Conservation (phyloP, 2,797 vertebrate genomes). For the Lepus townsendii region DNA sequence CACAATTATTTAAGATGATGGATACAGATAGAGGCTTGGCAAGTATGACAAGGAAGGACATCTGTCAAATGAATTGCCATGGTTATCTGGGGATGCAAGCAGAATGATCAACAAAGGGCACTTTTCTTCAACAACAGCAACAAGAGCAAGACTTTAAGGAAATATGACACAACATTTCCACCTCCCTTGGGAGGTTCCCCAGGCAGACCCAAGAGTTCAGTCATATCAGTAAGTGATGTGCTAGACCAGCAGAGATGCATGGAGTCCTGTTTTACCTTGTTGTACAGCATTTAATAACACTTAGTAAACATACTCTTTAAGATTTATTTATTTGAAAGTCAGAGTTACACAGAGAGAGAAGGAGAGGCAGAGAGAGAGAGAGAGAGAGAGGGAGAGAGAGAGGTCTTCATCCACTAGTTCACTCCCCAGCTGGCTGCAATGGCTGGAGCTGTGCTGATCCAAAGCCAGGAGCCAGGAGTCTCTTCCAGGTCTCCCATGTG, state of each 20-base stretch:
- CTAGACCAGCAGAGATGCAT: neutral
- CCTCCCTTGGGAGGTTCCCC: neutral
- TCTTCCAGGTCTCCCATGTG: too few relatives aligned
- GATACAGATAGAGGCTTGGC: neutral
- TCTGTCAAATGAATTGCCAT: neutral
- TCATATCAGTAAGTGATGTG: neutral
- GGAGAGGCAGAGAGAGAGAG: too few relatives aligned
- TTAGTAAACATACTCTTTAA: neutral
- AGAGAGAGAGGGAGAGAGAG: too few relatives aligned
- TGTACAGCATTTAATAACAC: neutral
- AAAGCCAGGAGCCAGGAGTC: too few relatives aligned
- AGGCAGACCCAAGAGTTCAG: neutral
- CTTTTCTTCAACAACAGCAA: constrained; percentile 17
- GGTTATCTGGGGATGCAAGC: neutral
- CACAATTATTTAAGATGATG: neutral
- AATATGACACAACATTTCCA: neutral
- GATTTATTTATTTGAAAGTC: too few relatives aligned
- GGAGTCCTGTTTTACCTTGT: neutral
- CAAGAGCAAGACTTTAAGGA: constrained; percentile 26
- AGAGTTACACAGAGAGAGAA: too few relatives aligned
- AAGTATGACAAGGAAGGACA: neutral
- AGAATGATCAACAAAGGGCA: neutral
- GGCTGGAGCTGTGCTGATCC: too few relatives aligned
- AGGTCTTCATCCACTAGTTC: too few relatives aligned
- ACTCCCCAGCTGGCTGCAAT: too few relatives aligned